A percentile compares a stretch with the other conserved stretches of the same genome.
These are phyloP conservation scores for Aphis craccivora DNA, from an alignment of 1,140 invertebrate species.

Conservation along the genomic window DNA sequence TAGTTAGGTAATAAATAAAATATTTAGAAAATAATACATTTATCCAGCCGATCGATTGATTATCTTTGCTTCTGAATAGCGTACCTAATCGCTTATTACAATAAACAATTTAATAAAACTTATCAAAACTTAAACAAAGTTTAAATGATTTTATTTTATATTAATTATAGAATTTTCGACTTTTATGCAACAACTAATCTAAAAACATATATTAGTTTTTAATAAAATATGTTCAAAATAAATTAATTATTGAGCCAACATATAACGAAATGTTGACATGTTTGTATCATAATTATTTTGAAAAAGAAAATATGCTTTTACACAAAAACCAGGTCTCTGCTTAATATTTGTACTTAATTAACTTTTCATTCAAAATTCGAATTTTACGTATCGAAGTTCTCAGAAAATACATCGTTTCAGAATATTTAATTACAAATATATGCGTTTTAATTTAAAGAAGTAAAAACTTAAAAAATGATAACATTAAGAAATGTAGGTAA, in stretches of 20 bases:
- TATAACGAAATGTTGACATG: not conserved
- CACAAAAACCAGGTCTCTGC: not conserved
- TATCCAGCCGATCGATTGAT: too few relatives aligned
- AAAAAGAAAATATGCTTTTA: not conserved
- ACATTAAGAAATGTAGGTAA: too few relatives aligned
- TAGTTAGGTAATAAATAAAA: too few relatives aligned
- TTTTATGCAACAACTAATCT: not conserved
- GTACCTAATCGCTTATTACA: too few relatives aligned
- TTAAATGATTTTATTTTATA: not conserved
- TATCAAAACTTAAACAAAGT: not conserved
- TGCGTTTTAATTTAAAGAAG: not conserved
- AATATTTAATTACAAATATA: not conserved
- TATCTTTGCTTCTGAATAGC: too few relatives aligned
- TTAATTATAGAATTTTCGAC: not conserved
- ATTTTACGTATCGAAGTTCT: not conserved
- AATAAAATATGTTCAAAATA: not conserved
- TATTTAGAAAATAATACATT: too few relatives aligned
- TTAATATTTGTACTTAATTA: not conserved
- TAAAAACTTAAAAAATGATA: not conserved
- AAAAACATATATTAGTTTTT: not conserved
- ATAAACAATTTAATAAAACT: not conserved
- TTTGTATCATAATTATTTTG: not conserved
- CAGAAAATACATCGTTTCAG: not conserved
- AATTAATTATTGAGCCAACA: not conserved
- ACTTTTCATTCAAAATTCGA: not conserved